Base-by-base conservation (phyloP, 92 coral and sea anemone species). In the Pocillopora grandis region DNA sequence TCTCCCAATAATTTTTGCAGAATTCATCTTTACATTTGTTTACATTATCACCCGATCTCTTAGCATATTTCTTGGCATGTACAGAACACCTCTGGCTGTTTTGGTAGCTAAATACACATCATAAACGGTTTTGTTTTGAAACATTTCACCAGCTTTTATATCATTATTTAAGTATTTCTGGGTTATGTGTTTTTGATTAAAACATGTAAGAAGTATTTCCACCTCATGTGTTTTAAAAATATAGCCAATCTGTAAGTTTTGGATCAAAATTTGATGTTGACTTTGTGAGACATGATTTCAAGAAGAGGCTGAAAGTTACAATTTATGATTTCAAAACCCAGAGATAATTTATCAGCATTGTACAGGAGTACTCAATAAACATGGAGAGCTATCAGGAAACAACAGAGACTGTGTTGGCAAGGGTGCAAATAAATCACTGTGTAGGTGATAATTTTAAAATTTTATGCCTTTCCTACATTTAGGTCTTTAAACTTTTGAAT, bases 51-150 rank as follows among this genome's bases (percentile, higher is more conserved):
- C 15, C 23, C 57, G 21, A 31, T 33, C 35, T 35, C 52, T 58
- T 48, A 63, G 49, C 82, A 20, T 19, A 60, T 76, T 76, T 61
- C 80, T 16, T 57, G 37, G 80, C 80, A 61, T 76, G 80, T 35
- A 13, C 75, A 17, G 42, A 60, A 14, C 31, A 36, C 2, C 57
- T 35, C 64, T 59, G 57, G 49, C 61, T 17, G 59, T 4, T 10
- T 33, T 13, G 14, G 48, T 9, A 37, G 20, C 17, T 36, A 70
- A 6, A 16, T 3, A 7, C 61, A 57, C 14, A 9, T 18, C 7
- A 35, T 61, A 13, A 11, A 15, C 59, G 64, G 17, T 11, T 76
- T 59, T 58, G 66, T 58, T 58, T 60, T 58, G 27, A 37, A 76
- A 18, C 1, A 11, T 35, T 61, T 61, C 68, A 60, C 80, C 60